These are phyloP conservation scores for Crotophaga sulcirostris DNA, from an alignment of 2,113 vertebrate genomes.

Conservation along the genomic window DNA sequence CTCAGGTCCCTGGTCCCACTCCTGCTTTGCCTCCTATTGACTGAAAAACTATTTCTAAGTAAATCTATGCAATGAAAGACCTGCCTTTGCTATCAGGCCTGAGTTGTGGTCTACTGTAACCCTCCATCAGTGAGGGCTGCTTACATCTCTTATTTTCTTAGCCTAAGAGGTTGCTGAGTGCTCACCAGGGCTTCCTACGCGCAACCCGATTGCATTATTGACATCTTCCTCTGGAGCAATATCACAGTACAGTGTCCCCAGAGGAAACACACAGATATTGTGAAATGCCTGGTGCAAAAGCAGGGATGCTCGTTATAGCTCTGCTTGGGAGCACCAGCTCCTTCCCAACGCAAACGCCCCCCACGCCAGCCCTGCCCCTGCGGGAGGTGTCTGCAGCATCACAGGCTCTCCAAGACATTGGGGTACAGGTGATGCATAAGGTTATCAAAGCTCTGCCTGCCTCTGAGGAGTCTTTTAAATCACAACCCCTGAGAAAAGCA, in stretches of 20 bases:
- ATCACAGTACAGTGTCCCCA: rapidly evolving
- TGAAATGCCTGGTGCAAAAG: not conserved
- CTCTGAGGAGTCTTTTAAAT: not conserved
- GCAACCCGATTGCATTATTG: rapidly evolving
- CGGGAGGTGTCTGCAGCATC: not conserved
- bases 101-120: not conserved
- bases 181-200: not conserved
- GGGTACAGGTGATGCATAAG: not conserved
- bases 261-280: not conserved
- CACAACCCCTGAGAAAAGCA: not conserved
- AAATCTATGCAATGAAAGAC: not conserved
- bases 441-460: not conserved
- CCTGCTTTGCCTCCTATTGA: not conserved
- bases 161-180: not conserved
- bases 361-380: not conserved
- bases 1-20: not conserved
- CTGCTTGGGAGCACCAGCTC: not conserved
- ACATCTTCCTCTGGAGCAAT: not conserved
- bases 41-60: not conserved
- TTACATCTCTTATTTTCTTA: not conserved
- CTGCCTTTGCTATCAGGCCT: not conserved
- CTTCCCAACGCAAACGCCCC: not conserved
- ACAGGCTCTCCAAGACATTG: not conserved
- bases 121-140: not conserved
- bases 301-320: not conserved